A percentile compares a stretch with the other conserved stretches of the same genome.
phyloP scores from a whole-genome alignment of 64 coral and sea anemone species.

The Pachyseris speciosa region DNA sequence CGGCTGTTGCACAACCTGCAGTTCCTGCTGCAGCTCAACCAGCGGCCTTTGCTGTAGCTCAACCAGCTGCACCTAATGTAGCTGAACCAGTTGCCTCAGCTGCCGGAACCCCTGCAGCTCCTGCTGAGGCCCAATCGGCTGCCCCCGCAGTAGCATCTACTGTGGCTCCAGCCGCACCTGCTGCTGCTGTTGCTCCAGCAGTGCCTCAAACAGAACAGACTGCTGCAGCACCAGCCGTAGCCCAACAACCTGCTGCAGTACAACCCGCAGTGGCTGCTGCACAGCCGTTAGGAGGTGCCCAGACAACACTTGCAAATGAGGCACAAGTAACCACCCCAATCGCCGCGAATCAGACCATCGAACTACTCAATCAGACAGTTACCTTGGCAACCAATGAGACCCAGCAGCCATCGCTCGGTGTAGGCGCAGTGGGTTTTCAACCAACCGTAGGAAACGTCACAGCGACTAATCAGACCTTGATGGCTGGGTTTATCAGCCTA shows the following conservation, averaged over 20 bases:
- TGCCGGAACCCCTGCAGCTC: not conserved
- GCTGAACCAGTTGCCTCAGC: not conserved
- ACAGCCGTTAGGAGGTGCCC: not conserved
- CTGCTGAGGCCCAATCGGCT: not conserved
- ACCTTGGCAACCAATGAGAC: not conserved
- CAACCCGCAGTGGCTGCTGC: not conserved
- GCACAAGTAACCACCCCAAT: not conserved
- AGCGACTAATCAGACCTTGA: not conserved
- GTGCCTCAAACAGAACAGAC: not conserved
- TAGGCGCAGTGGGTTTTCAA: not conserved
- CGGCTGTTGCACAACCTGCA: not conserved
- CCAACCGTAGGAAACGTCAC: slow-evolving; percentile 3
- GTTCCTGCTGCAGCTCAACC: not conserved
- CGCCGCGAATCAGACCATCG: slow-evolving; percentile 9
- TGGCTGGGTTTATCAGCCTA: not conserved
- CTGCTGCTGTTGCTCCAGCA: too few species aligned
- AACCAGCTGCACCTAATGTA: not conserved
- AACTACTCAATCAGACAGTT: slow-evolving; percentile 32
- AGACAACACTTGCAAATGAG: not conserved
- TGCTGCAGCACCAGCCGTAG: not conserved
- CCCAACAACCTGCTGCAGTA: not conserved
- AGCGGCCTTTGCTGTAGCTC: not conserved
- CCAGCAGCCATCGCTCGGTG: not conserved
- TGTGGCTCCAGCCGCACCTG: not conserved
- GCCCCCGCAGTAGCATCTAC: too few species aligned